These are phyloP conservation scores for Ammospiza nelsoni DNA, from an alignment of 2,113 vertebrate genomes.

Conservation along the genomic window DNA sequence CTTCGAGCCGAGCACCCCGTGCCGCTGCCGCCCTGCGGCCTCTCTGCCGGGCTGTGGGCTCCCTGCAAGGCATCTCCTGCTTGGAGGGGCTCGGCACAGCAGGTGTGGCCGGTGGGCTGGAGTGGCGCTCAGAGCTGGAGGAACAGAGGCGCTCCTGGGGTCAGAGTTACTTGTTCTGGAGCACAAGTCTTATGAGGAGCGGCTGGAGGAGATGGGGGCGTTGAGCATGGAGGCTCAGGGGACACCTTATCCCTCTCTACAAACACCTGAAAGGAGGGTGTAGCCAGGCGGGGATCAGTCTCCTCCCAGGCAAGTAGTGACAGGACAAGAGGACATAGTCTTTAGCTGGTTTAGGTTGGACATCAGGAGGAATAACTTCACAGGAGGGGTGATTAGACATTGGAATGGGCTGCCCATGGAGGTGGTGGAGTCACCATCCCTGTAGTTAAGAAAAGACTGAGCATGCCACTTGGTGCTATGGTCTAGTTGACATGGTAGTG, in stretches of 20 bases:
- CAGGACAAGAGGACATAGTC: neutral
- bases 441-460: neutral
- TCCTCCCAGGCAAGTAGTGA: neutral
- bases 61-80: neutral
- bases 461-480: neutral
- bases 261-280: neutral
- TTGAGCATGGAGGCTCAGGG: neutral
- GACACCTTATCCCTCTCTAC: neutral
- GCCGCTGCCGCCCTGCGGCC: rapidly evolving
- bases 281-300: neutral
- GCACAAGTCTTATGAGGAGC: rapidly evolving
- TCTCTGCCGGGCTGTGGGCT: rapidly evolving
- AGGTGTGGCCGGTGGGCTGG: neutral
- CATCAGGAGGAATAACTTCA: neutral
- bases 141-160: neutral
- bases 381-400: neutral
- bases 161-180: neutral
- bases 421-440: neutral
- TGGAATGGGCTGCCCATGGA: neutral
- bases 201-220: neutral
- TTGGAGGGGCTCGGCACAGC: neutral
- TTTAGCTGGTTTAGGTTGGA: neutral
- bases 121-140: neutral
- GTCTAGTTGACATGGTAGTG: neutral
- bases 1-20: rapidly evolving